These are phyloP conservation scores for Seriola aureovittata DNA, from an alignment of 2,113 vertebrate species.

Conservation along the genomic window DNA sequence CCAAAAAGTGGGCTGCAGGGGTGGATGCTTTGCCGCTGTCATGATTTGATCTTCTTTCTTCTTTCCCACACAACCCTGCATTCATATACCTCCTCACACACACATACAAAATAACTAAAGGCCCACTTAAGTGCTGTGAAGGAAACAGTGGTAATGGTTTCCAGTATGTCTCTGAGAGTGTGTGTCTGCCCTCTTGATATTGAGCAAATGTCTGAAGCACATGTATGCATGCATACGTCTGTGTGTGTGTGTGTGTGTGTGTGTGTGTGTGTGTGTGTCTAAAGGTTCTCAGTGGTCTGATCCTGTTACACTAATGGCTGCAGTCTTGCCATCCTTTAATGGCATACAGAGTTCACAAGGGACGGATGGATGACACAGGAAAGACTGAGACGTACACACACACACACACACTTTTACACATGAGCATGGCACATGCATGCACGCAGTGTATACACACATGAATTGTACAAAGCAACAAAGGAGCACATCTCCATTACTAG, in stretches of 20 bases:
- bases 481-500: slow-evolving; percentile 39
- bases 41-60: slow-evolving; percentile 26
- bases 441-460: slow-evolving; percentile 12
- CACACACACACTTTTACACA: not conserved
- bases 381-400: slow-evolving; percentile 26
- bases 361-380: slow-evolving; percentile 64
- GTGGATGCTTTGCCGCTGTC: slow-evolving; percentile 9
- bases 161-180: slow-evolving; percentile 24
- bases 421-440: slow-evolving; percentile 3
- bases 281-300: slow-evolving; percentile 45
- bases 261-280: slow-evolving; percentile 27
- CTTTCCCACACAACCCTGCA: slow-evolving; percentile 2
- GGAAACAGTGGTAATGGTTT: slow-evolving; percentile 29
- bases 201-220: slow-evolving; percentile 23
- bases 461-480: slow-evolving; percentile 42
- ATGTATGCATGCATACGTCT: not conserved
- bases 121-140: slow-evolving; percentile 26
- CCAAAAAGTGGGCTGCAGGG: slow-evolving; percentile 25
- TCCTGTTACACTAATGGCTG: slow-evolving; percentile 64
- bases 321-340: slow-evolving; percentile 42
- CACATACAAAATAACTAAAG: slow-evolving; percentile 26
- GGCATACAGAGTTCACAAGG: slow-evolving; percentile 48
- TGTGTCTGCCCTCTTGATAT: slow-evolving; percentile 21
- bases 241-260: not conserved
- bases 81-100: slow-evolving; percentile 1